Percentiles rank a stretch among this genome's conserved stretches.
Conservation (phyloP, 2,888 invertebrate genomes). For the Teinopalpus imperialis region DNA sequence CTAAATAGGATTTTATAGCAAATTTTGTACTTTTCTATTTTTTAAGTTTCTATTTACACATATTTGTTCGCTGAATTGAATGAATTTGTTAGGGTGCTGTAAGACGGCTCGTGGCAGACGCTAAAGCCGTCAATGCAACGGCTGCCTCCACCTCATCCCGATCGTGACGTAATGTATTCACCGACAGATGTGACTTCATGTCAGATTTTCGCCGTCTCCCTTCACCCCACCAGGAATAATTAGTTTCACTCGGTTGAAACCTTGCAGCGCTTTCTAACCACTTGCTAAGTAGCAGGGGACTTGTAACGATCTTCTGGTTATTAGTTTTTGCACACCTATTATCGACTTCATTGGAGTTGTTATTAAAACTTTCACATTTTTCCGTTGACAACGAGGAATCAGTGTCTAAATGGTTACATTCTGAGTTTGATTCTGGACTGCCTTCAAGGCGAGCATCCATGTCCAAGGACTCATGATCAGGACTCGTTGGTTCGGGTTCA, state of each 20-base stretch:
- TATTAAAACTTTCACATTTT: conserved; percentile 57
- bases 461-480: conserved; percentile 47
- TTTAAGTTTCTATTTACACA: not conserved
- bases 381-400: conserved; percentile 53
- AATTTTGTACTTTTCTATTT: not conserved
- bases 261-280: conserved; percentile 89
- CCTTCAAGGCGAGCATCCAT: conserved; percentile 47
- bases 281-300: conserved; percentile 85
- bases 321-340: conserved; percentile 40
- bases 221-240: conserved; percentile 85
- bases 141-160: conserved; percentile 89
- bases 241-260: conserved; percentile 87
- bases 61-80: not conserved
- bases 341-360: conserved; percentile 55
- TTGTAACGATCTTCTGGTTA: conserved; percentile 57
- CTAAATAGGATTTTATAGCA: not conserved
- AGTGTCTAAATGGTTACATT: conserved; percentile 54
- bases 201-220: conserved; percentile 57
- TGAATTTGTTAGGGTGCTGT: conserved; percentile 44
- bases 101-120: conserved; percentile 66
- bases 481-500: conserved; percentile 76
- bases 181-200: conserved; percentile 42
- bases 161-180: conserved; percentile 75
- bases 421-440: conserved; percentile 50
- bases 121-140: conserved; percentile 86